A percentile compares a stretch with the other conserved stretches of the same genome.
phyloP scores from a whole-genome alignment of 2,797 vertebrate species.

The Cetoscarus ocellatus region DNA sequence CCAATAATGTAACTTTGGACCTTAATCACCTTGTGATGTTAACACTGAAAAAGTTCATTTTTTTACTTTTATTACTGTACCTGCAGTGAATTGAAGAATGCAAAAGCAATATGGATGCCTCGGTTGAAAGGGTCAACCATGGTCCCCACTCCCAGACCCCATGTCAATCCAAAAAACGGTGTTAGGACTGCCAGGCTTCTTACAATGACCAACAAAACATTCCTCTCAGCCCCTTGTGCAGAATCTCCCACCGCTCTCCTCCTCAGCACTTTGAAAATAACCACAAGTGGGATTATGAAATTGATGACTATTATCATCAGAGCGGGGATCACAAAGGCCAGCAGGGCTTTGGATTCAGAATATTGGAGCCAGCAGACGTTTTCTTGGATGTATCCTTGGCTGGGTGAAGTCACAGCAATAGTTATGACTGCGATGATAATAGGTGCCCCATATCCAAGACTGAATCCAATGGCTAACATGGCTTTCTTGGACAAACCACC shows the following conservation, averaged over 20 bases:
- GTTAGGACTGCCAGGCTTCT: constrained; percentile 91
- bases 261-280: constrained; percentile 89
- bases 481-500: constrained; percentile 80
- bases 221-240: constrained; percentile 80
- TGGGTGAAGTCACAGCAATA: too few relatives aligned
- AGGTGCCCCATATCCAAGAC: constrained; percentile 89
- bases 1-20: too few relatives aligned
- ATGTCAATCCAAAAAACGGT: constrained; percentile 92
- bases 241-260: constrained; percentile 78
- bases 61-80: constrained; percentile 51
- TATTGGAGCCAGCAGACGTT: constrained; percentile 90
- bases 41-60: too few relatives aligned
- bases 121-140: neutral
- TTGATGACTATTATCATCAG: constrained; percentile 89
- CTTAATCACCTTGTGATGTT: too few relatives aligned
- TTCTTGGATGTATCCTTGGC: constrained; percentile 75
- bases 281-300: constrained; percentile 84
- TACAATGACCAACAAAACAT: constrained; percentile 82
- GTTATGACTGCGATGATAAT: too few relatives aligned
- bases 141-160: constrained; percentile 89
- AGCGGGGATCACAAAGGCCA: constrained; percentile 92
- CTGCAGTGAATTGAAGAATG: constrained; percentile 83
- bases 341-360: constrained; percentile 84
- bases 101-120: constrained; percentile 71
- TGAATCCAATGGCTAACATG: constrained; percentile 87